phyloP scores from a whole-genome alignment of 2,113 vertebrate species.

The Tachysurus vachellii region DNA sequence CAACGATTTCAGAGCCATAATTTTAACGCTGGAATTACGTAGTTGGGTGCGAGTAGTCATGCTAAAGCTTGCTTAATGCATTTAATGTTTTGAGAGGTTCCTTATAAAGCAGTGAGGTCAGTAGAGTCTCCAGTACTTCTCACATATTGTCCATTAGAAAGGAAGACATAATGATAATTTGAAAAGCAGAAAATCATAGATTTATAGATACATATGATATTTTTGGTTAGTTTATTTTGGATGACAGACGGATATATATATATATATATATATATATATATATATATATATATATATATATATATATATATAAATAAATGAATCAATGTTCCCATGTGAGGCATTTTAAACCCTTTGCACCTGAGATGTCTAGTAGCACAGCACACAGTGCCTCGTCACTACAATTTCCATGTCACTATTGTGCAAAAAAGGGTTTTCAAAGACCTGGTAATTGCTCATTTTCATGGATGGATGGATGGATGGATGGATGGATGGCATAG shows the following conservation, averaged over 20 bases:
- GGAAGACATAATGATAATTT: neutral
- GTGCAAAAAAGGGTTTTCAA: too few relatives aligned
- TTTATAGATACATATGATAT: neutral
- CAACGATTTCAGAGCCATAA: neutral
- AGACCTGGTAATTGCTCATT: neutral
- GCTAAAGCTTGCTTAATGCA: neutral
- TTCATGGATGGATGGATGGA: neutral
- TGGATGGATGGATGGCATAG: neutral
- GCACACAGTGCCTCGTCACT: neutral
- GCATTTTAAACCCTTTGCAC: neutral
- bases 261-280: too few relatives aligned
- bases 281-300: too few relatives aligned
- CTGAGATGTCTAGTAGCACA: neutral
- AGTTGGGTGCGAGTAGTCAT: slow-evolving; percentile 9
- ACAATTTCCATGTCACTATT: neutral
- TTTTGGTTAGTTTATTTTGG: neutral
- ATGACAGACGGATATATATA: neutral
- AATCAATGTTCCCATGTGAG: neutral
- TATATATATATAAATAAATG: neutral
- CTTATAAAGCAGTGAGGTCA: neutral
- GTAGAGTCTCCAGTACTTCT: neutral
- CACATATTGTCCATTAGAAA: neutral
- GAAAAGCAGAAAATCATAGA: neutral
- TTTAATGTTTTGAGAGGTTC: slow-evolving; percentile 2
- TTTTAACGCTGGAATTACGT: neutral